A percentile compares a stretch with the other conserved stretches of the same genome.
These are phyloP conservation scores for Callospermophilus lateralis DNA, from an alignment of 2,113 vertebrate genomes.

Conservation along the genomic window DNA sequence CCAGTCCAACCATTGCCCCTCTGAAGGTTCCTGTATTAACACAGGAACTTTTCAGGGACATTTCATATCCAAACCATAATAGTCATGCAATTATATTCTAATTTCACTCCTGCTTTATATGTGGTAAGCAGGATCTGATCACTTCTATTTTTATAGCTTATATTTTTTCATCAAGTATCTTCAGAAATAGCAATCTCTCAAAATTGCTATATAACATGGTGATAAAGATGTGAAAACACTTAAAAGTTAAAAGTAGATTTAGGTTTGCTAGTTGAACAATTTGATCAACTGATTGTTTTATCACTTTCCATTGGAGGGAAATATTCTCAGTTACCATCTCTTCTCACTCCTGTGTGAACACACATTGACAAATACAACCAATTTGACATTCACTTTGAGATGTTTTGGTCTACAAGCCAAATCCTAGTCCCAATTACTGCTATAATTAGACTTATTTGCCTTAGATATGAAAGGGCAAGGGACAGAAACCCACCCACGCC, in stretches of 20 bases:
- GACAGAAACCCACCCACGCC: background rate
- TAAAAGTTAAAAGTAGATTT: background rate
- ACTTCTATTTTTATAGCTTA: background rate
- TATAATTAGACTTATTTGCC: background rate
- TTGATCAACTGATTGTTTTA: background rate
- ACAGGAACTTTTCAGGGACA: no score
- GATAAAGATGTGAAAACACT: background rate
- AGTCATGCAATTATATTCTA: background rate
- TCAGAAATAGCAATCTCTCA: background rate
- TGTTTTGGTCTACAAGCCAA: background rate
- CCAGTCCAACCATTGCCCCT: no score
- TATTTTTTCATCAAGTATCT: background rate
- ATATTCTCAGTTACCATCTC: background rate
- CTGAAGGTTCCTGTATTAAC: no score
- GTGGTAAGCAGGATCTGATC: background rate
- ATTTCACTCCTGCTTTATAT: background rate
- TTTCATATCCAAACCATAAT: no score
- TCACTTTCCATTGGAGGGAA: background rate
- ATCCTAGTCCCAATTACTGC: background rate
- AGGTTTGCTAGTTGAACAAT: background rate
- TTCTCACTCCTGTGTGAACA: accelerated
- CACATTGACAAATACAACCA: background rate
- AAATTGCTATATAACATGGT: background rate
- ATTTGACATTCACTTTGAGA: background rate
- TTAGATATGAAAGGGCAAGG: no score